A percentile compares a stretch with the other conserved stretches of the same genome.
Evolutionary conservation across 2,113 vertebrate species (phyloP).

Genomic region (Lophius piscatorius): DNA sequence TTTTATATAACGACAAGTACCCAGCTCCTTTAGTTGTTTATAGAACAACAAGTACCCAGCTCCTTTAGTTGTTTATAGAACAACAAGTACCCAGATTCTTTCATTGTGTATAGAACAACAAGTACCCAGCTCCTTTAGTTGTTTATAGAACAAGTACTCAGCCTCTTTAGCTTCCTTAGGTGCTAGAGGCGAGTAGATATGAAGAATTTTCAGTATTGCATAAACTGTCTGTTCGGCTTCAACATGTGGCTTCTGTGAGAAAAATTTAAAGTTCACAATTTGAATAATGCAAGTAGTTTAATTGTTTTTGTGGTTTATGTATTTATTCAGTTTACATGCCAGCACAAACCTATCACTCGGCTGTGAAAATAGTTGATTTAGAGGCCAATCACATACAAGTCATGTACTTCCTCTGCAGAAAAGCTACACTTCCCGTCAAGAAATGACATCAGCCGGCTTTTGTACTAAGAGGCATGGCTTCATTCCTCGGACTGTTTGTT

Average conservation of each 20-base stretch:
- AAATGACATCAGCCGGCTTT: slow-evolving; percentile 67
- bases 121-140: too few species aligned
- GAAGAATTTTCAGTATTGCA: too few species aligned
- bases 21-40: too few species aligned
- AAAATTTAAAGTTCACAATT: neutral
- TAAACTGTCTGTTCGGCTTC: too few species aligned
- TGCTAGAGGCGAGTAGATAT: too few species aligned
- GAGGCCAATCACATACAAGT: slow-evolving; percentile 35
- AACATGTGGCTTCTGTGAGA: neutral
- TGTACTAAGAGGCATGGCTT: slow-evolving; percentile 32
- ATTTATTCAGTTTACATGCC: slow-evolving; percentile 11
- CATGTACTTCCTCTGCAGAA: slow-evolving; percentile 57
- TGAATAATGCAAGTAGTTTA: neutral
- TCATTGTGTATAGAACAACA: too few species aligned
- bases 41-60: too few species aligned
- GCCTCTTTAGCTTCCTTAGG: too few species aligned
- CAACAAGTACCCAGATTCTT: too few species aligned
- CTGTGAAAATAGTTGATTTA: slow-evolving; percentile 12
- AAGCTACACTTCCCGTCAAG: slow-evolving; percentile 68
- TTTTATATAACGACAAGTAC: too few species aligned
- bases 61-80: too few species aligned
- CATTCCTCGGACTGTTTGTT: slow-evolving; percentile 50
- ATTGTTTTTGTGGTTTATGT: slow-evolving; percentile 31
- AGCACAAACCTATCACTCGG: neutral
- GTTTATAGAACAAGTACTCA: too few species aligned